These are phyloP conservation scores for Tetramorium bicarinatum DNA, from an alignment of 2,888 invertebrate genomes.

Conservation along the genomic window DNA sequence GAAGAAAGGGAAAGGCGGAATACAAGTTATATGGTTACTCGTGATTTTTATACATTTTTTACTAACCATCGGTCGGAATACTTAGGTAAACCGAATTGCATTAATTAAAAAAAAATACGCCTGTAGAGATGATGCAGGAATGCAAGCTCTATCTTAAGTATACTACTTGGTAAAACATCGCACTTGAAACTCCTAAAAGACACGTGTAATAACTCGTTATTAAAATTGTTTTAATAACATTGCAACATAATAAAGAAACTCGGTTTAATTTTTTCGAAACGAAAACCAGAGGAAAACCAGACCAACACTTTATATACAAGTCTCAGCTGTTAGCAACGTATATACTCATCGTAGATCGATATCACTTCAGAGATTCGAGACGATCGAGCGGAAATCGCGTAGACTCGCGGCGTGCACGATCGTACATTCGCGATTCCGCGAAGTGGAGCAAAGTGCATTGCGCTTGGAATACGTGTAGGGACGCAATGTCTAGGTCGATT, in stretches of 20 bases:
- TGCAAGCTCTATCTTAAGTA: background rate
- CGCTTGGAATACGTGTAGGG: constrained; percentile 59
- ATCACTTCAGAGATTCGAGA: background rate
- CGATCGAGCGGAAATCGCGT: background rate
- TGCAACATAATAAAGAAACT: too few species aligned
- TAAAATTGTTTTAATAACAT: background rate
- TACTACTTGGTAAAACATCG: background rate
- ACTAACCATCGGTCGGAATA: background rate
- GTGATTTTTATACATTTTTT: background rate
- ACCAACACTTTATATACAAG: background rate
- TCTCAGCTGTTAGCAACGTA: background rate
- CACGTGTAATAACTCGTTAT: background rate
- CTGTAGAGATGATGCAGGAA: background rate
- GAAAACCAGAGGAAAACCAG: background rate
- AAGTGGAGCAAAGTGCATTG: constrained; percentile 61
- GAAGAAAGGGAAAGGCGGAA: background rate
- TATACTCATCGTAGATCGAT: background rate
- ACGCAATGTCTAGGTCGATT: constrained; percentile 76
- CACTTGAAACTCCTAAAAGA: background rate
- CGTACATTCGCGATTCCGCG: constrained; percentile 54
- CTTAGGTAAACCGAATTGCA: background rate
- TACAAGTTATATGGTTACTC: background rate
- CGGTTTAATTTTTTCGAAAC: background rate
- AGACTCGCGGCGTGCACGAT: background rate
- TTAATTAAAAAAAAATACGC: background rate